These are phyloP conservation scores for Xenotilapia longispinis DNA, from an alignment of 2,113 vertebrate species.

Conservation along the genomic window DNA sequence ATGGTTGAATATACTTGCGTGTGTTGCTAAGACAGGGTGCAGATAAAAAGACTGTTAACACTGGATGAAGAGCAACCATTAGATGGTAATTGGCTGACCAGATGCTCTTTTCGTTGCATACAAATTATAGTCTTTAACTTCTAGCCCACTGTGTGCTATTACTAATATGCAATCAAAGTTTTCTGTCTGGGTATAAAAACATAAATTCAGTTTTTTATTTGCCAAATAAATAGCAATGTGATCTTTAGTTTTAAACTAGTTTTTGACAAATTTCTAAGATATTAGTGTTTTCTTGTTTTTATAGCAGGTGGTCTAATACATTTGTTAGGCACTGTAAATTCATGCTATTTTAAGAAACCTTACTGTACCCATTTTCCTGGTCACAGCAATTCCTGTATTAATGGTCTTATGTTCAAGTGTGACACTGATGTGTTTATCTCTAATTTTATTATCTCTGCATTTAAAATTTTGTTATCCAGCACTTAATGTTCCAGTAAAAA, in stretches of 20 bases:
- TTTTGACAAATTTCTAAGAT: not conserved
- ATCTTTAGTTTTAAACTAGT: not conserved
- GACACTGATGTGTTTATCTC: not conserved
- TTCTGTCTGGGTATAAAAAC: not conserved
- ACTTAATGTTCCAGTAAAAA: not conserved
- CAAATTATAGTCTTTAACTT: conserved; percentile 56
- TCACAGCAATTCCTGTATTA: not conserved
- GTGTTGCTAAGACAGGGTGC: not conserved
- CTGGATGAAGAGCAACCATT: conserved; percentile 50
- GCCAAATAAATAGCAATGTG: not conserved
- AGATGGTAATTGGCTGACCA: conserved; percentile 53
- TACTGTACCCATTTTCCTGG: not conserved
- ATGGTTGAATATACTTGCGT: not conserved
- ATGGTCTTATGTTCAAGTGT: not conserved
- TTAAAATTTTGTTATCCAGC: not conserved
- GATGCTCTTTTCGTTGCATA: conserved; percentile 43
- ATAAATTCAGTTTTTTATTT: not conserved
- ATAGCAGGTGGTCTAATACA: not conserved
- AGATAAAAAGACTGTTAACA: conserved; percentile 39
- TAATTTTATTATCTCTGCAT: not conserved
- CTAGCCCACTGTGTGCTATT: not conserved
- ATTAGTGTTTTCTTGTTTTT: not conserved
- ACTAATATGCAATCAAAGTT: not conserved
- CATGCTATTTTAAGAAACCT: not conserved
- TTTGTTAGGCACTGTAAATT: not conserved